Base-by-base conservation (phyloP, 1,140 invertebrate genomes). In the Lasioglossum albipes region DNA sequence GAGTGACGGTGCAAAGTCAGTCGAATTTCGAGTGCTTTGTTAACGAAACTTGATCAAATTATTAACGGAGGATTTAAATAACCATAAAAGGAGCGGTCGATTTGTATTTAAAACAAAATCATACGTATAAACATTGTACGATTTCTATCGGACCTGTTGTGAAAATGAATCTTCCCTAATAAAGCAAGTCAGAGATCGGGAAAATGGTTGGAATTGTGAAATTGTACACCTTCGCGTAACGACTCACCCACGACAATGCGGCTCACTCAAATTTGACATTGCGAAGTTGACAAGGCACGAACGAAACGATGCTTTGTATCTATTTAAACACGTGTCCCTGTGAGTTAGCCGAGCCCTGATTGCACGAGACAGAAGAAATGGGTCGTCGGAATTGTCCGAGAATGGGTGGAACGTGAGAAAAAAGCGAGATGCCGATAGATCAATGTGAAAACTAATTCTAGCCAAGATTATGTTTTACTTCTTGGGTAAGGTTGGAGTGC, bases 401-500 rank as follows among this genome's bases (percentile, higher is more conserved):
- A n/a, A 7, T 16, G 0, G 9, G 2, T 2, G 13, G 36, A 42
- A 16, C 2, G 18, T 4, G 6, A 36, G 36, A 64, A 66, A 9
- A 52, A 79, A 74, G 57, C 45, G 7, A 49, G n/a, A 79, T 66
- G 36, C 36, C 62, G 36, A 57, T 72, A 45, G 68, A 42, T 54
- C 42, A 52, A 57, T 66, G 70, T 36, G 13, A 45, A 67, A 66
- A 74, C 62, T 74, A 79, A 79, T 74, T 79, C 77, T 79, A 57
- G 77, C 71, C 57, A 67, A 36, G 70, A 79, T 79, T 74, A 66
- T 79, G 62, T 65, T 65, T 49, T 79, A 74, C 62, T 79, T 79
- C 62, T 79, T 79, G 70, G 71, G 62, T 66, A 66, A 57, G 77
- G 41, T 59, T 66, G 70, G 62, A 49, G 77, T 16, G 31, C 12